Percentiles rank a stretch among this genome's conserved stretches.
These are phyloP conservation scores for Polyommatus icarus DNA, from an alignment of 2,888 invertebrate species.

Conservation along the genomic window DNA sequence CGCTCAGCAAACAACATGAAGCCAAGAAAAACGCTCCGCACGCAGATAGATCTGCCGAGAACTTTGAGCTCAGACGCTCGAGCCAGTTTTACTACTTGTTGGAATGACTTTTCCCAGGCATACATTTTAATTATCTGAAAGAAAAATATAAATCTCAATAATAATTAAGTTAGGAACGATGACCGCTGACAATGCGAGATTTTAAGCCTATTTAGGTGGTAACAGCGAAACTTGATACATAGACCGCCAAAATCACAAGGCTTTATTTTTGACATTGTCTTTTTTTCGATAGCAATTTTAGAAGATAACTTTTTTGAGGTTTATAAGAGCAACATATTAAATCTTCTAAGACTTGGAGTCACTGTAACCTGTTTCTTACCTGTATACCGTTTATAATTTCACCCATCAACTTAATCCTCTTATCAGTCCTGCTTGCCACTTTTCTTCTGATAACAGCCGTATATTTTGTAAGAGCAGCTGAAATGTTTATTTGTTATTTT, in stretches of 20 bases:
- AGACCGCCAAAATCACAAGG: no score
- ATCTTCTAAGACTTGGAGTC: not conserved
- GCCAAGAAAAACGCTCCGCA: slow-evolving; percentile 84
- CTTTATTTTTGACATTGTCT: no score
- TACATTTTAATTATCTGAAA: slow-evolving; percentile 94
- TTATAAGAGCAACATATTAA: no score
- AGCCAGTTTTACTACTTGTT: slow-evolving; percentile 82
- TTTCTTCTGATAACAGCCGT: slow-evolving; percentile 61
- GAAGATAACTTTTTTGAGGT: no score
- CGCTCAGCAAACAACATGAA: slow-evolving; percentile 88
- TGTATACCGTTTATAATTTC: slow-evolving; percentile 94
- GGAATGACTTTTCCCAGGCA: slow-evolving; percentile 94
- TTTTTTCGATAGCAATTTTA: no score
- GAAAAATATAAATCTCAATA: slow-evolving; percentile 16
- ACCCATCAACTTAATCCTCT: slow-evolving; percentile 90
- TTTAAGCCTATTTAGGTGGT: not conserved
- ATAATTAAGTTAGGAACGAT: not conserved
- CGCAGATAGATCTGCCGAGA: slow-evolving; percentile 80
- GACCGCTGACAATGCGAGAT: not conserved
- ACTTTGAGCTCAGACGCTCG: slow-evolving; percentile 79
- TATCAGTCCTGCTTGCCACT: slow-evolving; percentile 90
- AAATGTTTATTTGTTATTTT: slow-evolving; percentile 37
- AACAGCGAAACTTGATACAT: not conserved
- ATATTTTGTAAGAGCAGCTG: slow-evolving; percentile 64
- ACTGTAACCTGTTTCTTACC: slow-evolving; percentile 57